Percentiles rank a stretch among this genome's conserved stretches.
Evolutionary conservation across 2,888 invertebrate genomes (phyloP).

Genomic region (Tenthredo distinguenda): DNA sequence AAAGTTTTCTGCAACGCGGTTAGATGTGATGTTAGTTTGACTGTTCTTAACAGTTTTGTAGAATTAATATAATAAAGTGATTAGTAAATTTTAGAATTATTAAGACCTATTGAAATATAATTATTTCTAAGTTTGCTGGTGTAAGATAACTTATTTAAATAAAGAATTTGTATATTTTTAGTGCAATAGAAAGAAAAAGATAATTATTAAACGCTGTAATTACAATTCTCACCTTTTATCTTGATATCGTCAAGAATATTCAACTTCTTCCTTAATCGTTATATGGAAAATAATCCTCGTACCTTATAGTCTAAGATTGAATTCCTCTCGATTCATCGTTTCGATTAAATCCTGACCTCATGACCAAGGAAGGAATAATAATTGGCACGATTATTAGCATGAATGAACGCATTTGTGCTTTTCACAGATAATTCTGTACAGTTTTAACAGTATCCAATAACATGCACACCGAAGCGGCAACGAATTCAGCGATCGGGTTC

Average conservation of each 20-base stretch:
- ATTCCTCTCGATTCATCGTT: neutral
- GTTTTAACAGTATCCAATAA: neutral
- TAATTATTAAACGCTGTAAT: neutral
- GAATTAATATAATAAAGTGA: neutral
- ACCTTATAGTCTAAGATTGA: neutral
- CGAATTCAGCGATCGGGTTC: neutral
- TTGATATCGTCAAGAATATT: neutral
- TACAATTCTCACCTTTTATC: neutral
- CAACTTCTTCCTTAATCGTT: neutral
- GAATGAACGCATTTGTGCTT: neutral
- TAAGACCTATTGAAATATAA: neutral
- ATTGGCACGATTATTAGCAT: neutral
- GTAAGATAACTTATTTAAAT: neutral
- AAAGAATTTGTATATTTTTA: neutral
- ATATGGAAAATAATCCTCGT: neutral
- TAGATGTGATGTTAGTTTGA: neutral
- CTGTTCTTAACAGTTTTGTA: neutral
- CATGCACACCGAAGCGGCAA: neutral
- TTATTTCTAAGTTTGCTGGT: neutral
- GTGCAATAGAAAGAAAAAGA: neutral
- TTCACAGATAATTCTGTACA: conserved; percentile 3
- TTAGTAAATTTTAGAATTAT: neutral
- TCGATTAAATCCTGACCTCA: neutral
- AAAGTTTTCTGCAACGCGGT: neutral
- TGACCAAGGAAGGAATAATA: neutral